Evolutionary conservation across 2,888 invertebrate genomes (phyloP).

Genomic region (Nysson spinosus): DNA sequence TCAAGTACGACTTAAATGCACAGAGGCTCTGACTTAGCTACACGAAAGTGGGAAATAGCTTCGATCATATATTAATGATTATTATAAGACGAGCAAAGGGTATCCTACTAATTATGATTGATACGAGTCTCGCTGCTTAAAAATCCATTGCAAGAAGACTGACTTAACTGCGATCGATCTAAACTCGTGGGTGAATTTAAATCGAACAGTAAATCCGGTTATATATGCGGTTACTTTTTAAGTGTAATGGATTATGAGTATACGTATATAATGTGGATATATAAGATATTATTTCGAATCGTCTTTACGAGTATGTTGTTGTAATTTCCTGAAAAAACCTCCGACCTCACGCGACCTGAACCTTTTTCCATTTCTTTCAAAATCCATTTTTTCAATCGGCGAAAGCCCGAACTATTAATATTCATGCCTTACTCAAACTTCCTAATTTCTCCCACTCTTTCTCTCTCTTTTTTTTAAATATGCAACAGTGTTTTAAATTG

Average conservation of each 20-base stretch:
- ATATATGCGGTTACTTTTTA: slow-evolving; percentile 24
- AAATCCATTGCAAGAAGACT: neutral
- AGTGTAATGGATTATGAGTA: slow-evolving; percentile 21
- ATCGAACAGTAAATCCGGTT: slow-evolving; percentile 30
- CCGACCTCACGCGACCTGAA: slow-evolving; percentile 43
- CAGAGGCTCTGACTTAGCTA: slow-evolving; percentile 46
- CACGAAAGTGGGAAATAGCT: slow-evolving; percentile 49
- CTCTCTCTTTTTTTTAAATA: too few relatives aligned
- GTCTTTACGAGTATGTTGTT: slow-evolving; percentile 29
- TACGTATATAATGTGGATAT: slow-evolving; percentile 23
- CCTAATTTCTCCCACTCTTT: too few relatives aligned
- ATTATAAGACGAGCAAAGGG: slow-evolving; percentile 16
- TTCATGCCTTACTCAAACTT: too few relatives aligned
- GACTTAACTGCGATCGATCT: neutral
- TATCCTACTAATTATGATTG: slow-evolving; percentile 25
- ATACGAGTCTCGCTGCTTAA: slow-evolving; percentile 14
- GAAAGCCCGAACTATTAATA: too few relatives aligned
- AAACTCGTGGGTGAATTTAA: slow-evolving; percentile 2
- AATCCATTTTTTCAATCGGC: neutral
- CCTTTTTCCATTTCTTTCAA: slow-evolving; percentile 5
- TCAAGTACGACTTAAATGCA: slow-evolving; percentile 26
- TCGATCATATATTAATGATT: slow-evolving; percentile 20
- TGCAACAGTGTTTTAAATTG: too few relatives aligned
- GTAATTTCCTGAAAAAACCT: slow-evolving; percentile 58
- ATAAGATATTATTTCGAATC: slow-evolving; percentile 35